Evolutionary conservation across 2,113 vertebrate species (phyloP).

Genomic region (Proteles cristata): DNA sequence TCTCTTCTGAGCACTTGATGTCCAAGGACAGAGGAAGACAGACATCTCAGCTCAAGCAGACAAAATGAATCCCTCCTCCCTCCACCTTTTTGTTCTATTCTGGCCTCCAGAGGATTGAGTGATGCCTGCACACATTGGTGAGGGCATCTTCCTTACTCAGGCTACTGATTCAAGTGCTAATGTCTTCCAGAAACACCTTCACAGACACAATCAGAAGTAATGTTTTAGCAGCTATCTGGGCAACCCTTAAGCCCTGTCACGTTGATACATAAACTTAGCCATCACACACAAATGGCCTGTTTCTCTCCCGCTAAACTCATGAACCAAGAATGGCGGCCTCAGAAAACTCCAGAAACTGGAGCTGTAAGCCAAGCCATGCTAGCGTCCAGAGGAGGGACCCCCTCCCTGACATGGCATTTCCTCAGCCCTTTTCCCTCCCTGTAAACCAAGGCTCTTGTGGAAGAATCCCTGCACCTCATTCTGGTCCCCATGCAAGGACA

Average conservation of each 20-base stretch:
- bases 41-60: rapidly evolving
- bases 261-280: rapidly evolving
- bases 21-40: not conserved
- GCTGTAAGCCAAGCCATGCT: not conserved
- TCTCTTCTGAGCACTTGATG: not conserved
- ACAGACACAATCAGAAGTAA: not conserved
- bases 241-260: no score
- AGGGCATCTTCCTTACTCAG: not conserved
- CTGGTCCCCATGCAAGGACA: not conserved
- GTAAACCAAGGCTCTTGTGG: not conserved
- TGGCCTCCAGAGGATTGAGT: rapidly evolving
- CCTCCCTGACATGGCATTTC: rapidly evolving
- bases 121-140: rapidly evolving
- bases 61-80: not conserved
- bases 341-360: not conserved
- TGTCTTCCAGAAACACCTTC: not conserved
- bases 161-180: not conserved
- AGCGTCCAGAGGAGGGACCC: not conserved
- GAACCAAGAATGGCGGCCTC: not conserved
- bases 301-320: rapidly evolving
- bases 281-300: rapidly evolving
- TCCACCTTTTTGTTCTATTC: not conserved
- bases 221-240: not conserved
- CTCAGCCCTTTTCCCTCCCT: not conserved
- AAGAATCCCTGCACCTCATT: no score